Evolutionary conservation across 2,888 invertebrate genomes (phyloP).

Genomic region (Zelleria hepariella): DNA sequence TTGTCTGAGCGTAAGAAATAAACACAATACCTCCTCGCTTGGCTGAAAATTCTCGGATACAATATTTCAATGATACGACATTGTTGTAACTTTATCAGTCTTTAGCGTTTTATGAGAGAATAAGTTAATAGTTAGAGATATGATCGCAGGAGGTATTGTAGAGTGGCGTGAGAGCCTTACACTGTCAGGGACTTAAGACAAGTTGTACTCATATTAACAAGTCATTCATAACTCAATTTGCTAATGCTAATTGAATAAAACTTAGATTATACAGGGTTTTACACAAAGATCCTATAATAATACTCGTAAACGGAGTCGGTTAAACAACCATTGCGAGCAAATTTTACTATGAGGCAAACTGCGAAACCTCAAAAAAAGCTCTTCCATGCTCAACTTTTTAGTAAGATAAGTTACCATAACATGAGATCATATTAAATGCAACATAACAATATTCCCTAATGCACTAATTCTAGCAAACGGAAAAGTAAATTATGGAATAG

Average conservation of each 20-base stretch:
- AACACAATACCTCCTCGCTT: background rate
- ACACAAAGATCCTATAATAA: too few species aligned
- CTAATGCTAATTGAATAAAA: background rate
- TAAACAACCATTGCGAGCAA: too few species aligned
- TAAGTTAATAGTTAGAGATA: background rate
- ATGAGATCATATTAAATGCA: too few species aligned
- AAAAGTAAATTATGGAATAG: too few species aligned
- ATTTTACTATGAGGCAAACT: too few species aligned
- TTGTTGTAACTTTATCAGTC: background rate
- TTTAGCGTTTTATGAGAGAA: background rate
- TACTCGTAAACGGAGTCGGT: too few species aligned
- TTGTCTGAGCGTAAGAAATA: background rate
- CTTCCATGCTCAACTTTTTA: too few species aligned
- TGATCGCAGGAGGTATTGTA: background rate
- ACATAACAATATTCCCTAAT: too few species aligned
- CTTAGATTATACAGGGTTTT: too few species aligned
- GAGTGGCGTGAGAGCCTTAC: background rate
- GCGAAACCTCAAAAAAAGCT: too few species aligned
- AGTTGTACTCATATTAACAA: background rate
- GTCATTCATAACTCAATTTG: background rate
- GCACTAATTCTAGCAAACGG: too few species aligned
- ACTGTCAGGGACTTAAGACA: background rate
- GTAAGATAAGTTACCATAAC: too few species aligned
- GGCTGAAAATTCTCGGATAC: background rate
- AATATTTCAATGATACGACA: background rate